These are phyloP conservation scores for Mizuhopecten yessoensis DNA, from an alignment of 1,140 invertebrate species.

Conservation along the genomic window DNA sequence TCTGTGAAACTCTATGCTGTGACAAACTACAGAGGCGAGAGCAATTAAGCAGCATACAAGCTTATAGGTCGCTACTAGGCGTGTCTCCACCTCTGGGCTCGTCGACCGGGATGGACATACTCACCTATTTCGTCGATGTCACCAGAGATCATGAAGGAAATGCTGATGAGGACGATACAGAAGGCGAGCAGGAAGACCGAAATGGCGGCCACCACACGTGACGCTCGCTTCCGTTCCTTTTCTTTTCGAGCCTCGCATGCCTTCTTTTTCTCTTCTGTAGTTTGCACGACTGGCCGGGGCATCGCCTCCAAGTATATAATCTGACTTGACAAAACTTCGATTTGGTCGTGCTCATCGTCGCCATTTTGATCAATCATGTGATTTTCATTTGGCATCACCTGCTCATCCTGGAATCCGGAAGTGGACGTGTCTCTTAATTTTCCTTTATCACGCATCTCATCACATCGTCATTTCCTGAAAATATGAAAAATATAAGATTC, in stretches of 20 bases:
- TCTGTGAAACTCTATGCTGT: too few species aligned
- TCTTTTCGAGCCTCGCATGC: conserved; percentile 4
- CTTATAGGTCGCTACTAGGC: too few species aligned
- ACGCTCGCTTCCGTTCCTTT: not conserved
- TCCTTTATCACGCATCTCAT: not conserved
- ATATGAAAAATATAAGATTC: not conserved
- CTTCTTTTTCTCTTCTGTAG: not conserved
- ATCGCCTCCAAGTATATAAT: not conserved
- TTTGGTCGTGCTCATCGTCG: not conserved
- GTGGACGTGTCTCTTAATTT: conserved; percentile 10
- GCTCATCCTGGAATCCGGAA: not conserved
- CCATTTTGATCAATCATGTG: not conserved
- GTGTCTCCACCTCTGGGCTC: too few species aligned
- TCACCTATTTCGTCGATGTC: conserved; percentile 24
- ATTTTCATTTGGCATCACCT: conserved; percentile 31
- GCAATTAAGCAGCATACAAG: too few species aligned
- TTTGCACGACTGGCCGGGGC: not conserved
- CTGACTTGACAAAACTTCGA: conserved; percentile 16
- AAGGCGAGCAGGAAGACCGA: not conserved
- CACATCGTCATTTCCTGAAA: conserved; percentile 25
- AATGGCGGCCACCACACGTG: not conserved
- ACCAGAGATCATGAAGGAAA: conserved; percentile 23
- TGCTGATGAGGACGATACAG: conserved; percentile 9
- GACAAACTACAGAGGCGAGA: too few species aligned
- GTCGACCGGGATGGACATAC: too few species aligned